These are phyloP conservation scores for Trachemys scripta DNA, from an alignment of 2,113 vertebrate genomes.

Conservation along the genomic window DNA sequence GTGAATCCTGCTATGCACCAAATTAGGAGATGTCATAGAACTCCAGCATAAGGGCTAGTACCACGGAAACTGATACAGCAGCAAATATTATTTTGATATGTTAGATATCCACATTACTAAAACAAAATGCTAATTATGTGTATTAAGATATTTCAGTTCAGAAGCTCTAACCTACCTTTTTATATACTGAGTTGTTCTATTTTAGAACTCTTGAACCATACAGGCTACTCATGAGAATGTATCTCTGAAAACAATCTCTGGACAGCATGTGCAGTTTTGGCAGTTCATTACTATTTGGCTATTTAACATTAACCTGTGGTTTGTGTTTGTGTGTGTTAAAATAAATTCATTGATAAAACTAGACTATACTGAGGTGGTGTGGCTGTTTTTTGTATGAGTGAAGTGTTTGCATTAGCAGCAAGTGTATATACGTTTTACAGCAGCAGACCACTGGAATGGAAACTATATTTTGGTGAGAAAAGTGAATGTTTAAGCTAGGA, in stretches of 20 bases:
- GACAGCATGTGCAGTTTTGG: rapidly evolving
- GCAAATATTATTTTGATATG: background rate
- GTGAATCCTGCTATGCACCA: background rate
- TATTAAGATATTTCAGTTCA: background rate
- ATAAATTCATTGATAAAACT: background rate
- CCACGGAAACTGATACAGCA: background rate
- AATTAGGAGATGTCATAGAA: background rate
- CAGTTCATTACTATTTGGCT: background rate
- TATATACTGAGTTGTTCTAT: background rate
- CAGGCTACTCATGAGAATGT: rapidly evolving
- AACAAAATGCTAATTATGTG: background rate
- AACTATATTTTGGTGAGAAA: rapidly evolving
- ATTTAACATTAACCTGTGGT: background rate
- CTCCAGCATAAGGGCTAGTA: rapidly evolving
- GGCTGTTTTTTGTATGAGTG: background rate
- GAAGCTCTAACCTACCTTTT: background rate
- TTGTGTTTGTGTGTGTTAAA: background rate
- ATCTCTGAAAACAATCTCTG: rapidly evolving
- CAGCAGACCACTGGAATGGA: background rate
- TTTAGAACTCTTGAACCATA: background rate
- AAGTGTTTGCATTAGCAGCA: background rate
- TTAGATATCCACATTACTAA: background rate
- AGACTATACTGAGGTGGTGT: rapidly evolving
- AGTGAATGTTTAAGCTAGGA: background rate
- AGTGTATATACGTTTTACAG: background rate